These are phyloP conservation scores for Ditula angustiorana DNA, from an alignment of 2,888 invertebrate species.

Conservation along the genomic window DNA sequence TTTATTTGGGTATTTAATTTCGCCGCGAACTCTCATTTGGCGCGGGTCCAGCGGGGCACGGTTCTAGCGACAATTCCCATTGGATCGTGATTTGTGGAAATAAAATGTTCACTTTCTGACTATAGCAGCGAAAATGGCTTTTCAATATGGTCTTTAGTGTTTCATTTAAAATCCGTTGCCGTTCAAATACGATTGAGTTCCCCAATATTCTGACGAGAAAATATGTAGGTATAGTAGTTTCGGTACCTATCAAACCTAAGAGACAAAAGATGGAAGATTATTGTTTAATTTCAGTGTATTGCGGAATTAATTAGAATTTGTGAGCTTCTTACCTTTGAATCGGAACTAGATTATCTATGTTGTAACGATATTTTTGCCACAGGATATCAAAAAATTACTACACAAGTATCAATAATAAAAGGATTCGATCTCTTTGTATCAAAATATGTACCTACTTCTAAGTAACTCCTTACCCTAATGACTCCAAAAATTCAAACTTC, in stretches of 20 bases:
- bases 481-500: constrained; percentile 3
- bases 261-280: too few relatives aligned
- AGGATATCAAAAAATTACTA: too few relatives aligned
- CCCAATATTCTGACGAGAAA: background rate
- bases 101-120: constrained; percentile 17
- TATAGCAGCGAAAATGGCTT: constrained; percentile 15
- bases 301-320: too few relatives aligned
- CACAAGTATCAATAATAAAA: too few relatives aligned
- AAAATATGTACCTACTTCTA: too few relatives aligned
- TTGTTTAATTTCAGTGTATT: too few relatives aligned
- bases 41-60: constrained; percentile 50
- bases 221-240: background rate
- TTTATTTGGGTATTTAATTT: constrained; percentile 60
- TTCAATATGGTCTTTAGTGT: constrained; percentile 3
- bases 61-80: constrained; percentile 47
- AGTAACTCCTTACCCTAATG: background rate
- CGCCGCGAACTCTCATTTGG: constrained; percentile 58
- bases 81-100: constrained; percentile 47
- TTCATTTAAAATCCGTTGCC: background rate
- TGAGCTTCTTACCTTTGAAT: too few relatives aligned
- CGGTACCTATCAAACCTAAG: background rate
- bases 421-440: too few relatives aligned
- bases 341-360: too few relatives aligned
- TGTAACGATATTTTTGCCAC: too few relatives aligned
- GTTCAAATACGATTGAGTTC: background rate